A percentile compares a stretch with the other conserved stretches of the same genome.
Evolutionary conservation across 2,113 vertebrate species (phyloP).

Genomic region (Ursus arctos): DNA sequence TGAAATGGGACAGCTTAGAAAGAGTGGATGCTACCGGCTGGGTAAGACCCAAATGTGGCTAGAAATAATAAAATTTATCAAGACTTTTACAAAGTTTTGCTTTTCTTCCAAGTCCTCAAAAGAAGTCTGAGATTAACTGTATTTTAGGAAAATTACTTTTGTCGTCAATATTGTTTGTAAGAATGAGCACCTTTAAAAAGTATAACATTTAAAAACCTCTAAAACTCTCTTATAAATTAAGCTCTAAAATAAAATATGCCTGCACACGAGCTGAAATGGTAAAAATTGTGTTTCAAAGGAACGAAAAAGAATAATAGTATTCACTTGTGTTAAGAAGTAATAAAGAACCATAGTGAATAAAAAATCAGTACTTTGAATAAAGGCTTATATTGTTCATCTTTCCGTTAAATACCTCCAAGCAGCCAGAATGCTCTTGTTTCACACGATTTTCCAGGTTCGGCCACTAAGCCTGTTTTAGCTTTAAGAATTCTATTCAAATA

Average conservation of each 20-base stretch:
- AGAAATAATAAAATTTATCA: constrained; percentile 61
- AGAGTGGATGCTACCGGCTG: background rate
- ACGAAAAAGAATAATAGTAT: constrained; percentile 25
- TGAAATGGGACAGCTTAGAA: background rate
- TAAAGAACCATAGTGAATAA: background rate
- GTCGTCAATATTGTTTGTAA: constrained; percentile 51
- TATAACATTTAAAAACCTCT: background rate
- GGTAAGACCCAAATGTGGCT: background rate
- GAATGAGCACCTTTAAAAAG: background rate
- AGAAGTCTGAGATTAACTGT: constrained; percentile 22
- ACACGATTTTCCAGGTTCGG: constrained; percentile 19
- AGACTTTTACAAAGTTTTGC: background rate
- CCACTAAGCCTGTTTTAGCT: background rate
- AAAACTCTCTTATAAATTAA: background rate
- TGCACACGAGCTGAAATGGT: background rate
- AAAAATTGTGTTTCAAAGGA: constrained; percentile 35
- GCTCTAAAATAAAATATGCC: constrained; percentile 47
- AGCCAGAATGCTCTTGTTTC: constrained; percentile 26
- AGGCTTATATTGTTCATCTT: constrained; percentile 53
- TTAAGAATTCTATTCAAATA: constrained; percentile 53
- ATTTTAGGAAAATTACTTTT: constrained; percentile 56
- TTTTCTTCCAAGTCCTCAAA: constrained; percentile 20
- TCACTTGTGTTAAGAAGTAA: constrained; percentile 31
- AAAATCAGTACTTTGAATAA: constrained; percentile 20
- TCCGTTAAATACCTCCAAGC: constrained; percentile 22